Percentiles rank a stretch among this genome's conserved stretches.
phyloP scores from a whole-genome alignment of 2,888 invertebrate species.

The Acronicta alni region DNA sequence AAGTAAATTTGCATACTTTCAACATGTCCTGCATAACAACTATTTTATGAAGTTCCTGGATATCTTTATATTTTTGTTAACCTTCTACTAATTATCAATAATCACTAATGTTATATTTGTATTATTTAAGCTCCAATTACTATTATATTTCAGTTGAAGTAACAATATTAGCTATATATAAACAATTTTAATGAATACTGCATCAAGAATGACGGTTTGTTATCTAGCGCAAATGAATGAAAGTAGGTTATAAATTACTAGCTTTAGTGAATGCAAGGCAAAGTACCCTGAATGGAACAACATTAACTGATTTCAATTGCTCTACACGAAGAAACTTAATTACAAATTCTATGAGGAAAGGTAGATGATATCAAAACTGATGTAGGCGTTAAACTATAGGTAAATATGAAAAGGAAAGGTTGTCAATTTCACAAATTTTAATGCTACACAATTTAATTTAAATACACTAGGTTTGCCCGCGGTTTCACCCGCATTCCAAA shows the following conservation, averaged over 20 bases:
- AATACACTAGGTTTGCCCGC: too few relatives aligned
- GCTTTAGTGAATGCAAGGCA: conserved; percentile 23
- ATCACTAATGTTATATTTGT: too few relatives aligned
- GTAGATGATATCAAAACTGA: conserved; percentile 11
- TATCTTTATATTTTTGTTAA: too few relatives aligned
- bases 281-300: conserved; percentile 24
- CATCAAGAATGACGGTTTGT: conserved; percentile 13
- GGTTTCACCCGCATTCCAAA: too few relatives aligned
- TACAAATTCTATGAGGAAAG: conserved; percentile 9
- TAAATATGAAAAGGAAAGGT: too few relatives aligned
- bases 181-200: conserved; percentile 13
- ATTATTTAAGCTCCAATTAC: too few relatives aligned
- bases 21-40: not conserved
- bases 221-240: conserved; percentile 28
- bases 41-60: too few relatives aligned
- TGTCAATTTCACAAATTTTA: too few relatives aligned
- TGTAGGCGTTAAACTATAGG: too few relatives aligned
- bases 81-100: too few relatives aligned
- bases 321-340: conserved; percentile 27
- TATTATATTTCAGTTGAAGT: not conserved
- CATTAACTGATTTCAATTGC: conserved; percentile 40
- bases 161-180: not conserved
- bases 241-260: conserved; percentile 41
- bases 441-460: too few relatives aligned
- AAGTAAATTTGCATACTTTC: too few relatives aligned